Conservation (phyloP, 2,888 invertebrate genomes). For the Lutraria lutraria region DNA sequence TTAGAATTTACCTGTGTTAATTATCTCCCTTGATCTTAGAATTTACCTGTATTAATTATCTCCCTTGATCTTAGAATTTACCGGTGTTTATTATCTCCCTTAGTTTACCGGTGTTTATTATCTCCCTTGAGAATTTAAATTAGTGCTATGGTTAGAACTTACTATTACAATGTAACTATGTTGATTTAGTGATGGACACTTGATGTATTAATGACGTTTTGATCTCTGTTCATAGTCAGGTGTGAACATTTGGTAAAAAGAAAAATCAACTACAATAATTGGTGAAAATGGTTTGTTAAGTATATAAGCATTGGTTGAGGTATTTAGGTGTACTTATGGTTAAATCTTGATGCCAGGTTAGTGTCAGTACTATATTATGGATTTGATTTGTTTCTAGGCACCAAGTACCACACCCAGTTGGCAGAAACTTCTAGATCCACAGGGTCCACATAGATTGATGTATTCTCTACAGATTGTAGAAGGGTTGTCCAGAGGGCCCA, state of each 20-base stretch:
- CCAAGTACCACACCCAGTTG: slow-evolving; percentile 73
- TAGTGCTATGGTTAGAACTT: not conserved
- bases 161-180: too few relatives aligned
- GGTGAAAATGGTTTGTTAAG: too few relatives aligned
- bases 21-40: not conserved
- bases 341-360: not conserved
- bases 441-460: slow-evolving; percentile 97
- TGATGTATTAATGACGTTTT: too few relatives aligned
- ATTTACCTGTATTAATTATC: too few relatives aligned
- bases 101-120: not conserved
- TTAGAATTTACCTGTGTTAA: too few relatives aligned
- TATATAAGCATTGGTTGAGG: too few relatives aligned
- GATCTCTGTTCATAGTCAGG: too few relatives aligned
- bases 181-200: too few relatives aligned
- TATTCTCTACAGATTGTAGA: slow-evolving; percentile 97
- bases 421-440: slow-evolving; percentile 93
- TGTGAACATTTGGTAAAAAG: too few relatives aligned
- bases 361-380: not conserved
- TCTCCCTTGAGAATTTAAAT: not conserved
- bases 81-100: too few relatives aligned
- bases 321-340: not conserved
- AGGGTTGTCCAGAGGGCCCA: slow-evolving; percentile 88
- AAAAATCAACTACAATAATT: too few relatives aligned
- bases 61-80: too few relatives aligned
- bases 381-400: slow-evolving; percentile 46